Evolutionary conservation across 2,888 invertebrate species (phyloP).

Genomic region (Atethmia centrago): DNA sequence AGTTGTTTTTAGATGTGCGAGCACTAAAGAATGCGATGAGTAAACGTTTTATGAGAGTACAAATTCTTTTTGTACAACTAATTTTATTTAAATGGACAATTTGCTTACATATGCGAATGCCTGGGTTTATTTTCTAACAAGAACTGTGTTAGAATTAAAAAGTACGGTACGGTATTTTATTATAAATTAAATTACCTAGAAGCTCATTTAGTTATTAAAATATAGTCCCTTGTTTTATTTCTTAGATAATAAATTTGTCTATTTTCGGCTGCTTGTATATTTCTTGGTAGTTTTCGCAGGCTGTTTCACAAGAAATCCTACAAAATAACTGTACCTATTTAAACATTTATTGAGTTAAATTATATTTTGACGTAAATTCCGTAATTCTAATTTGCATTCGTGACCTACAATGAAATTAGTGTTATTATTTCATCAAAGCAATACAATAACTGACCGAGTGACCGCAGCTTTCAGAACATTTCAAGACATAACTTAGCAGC

Average conservation of each 20-base stretch:
- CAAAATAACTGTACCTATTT: background rate
- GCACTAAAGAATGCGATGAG: conserved; percentile 17
- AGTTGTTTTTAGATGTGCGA: conserved; percentile 19
- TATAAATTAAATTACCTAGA: conserved; percentile 23
- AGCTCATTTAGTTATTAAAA: conserved; percentile 14
- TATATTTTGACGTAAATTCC: conserved; percentile 8
- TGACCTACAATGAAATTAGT: conserved; percentile 18
- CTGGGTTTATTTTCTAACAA: conserved; percentile 6
- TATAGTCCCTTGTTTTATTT: conserved; percentile 1
- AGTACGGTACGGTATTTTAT: conserved; percentile 7
- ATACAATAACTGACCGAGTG: background rate
- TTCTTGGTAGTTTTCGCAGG: background rate
- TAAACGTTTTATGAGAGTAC: conserved; percentile 21
- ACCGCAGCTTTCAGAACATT: background rate
- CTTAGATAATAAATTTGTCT: background rate
- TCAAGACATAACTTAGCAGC: background rate
- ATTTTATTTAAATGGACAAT: conserved; percentile 34
- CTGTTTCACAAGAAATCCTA: background rate
- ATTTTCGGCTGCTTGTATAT: background rate
- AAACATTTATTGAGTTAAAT: background rate
- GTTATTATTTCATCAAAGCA: conserved; percentile 12
- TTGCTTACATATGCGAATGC: conserved; percentile 19
- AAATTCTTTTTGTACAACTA: background rate
- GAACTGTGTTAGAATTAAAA: conserved; percentile 6
- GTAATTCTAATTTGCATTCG: background rate